Conservation (phyloP, 2,113 vertebrate species). For the Pipa parva region DNA sequence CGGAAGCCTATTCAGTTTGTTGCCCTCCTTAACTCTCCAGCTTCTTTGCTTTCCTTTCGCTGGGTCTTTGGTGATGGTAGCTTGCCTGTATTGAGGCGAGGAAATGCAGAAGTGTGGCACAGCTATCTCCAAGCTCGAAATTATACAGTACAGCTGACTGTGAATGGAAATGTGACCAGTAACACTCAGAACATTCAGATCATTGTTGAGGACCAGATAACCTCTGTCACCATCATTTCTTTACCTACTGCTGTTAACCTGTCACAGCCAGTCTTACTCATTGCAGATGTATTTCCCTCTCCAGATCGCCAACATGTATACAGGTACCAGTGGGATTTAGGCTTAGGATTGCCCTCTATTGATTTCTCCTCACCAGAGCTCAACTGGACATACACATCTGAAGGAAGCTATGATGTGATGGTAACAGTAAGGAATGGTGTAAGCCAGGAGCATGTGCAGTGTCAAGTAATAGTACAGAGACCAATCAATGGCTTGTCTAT, state of each 20-base stretch:
- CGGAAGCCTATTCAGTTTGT: slow-evolving; percentile 44
- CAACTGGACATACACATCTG: slow-evolving; percentile 58
- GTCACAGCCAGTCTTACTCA: slow-evolving; percentile 54
- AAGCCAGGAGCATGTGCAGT: slow-evolving; percentile 50
- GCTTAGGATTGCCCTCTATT: background rate
- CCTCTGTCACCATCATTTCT: slow-evolving; percentile 43
- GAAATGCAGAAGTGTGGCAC: slow-evolving; percentile 51
- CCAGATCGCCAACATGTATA: slow-evolving; percentile 45
- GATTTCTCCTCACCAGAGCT: slow-evolving; percentile 42
- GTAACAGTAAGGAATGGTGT: slow-evolving; percentile 59
- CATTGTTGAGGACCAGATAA: slow-evolving; percentile 56
- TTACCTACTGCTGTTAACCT: slow-evolving; percentile 45
- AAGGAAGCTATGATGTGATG: slow-evolving; percentile 55
- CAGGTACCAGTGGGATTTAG: slow-evolving; percentile 56
- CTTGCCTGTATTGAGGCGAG: slow-evolving; percentile 41
- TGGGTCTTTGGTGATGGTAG: slow-evolving; percentile 66
- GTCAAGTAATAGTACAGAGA: slow-evolving; percentile 51
- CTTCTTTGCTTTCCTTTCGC: slow-evolving; percentile 50
- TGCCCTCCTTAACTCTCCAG: slow-evolving; percentile 51
- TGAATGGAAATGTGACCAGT: slow-evolving; percentile 46
- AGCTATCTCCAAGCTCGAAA: slow-evolving; percentile 51
- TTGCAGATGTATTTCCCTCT: slow-evolving; percentile 48
- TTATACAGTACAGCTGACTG: slow-evolving; percentile 53
- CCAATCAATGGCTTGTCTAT: slow-evolving; percentile 51
- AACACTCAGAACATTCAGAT: slow-evolving; percentile 45